Conservation (phyloP, 2,797 vertebrate genomes). For the Okamejei kenojei region DNA sequence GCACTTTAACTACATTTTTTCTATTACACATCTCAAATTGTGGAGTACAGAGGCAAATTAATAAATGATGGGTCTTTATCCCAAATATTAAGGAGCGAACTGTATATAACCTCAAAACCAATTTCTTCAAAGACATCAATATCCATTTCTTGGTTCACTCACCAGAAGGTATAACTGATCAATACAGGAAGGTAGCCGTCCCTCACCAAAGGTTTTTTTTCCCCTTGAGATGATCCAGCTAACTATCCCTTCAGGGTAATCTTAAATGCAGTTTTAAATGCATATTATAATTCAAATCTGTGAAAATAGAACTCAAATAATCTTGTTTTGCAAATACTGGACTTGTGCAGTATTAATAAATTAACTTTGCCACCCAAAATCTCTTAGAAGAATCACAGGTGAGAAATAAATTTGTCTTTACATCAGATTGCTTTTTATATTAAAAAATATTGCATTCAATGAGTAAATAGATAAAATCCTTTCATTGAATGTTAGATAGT, state of each 20-base stretch:
- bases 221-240: not conserved
- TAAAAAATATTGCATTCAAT: not conserved
- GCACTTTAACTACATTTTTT: too few species aligned
- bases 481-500: not conserved
- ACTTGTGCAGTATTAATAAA: not conserved
- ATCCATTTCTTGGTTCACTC: constrained; percentile 2
- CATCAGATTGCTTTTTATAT: not conserved
- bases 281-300: not conserved
- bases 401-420: not conserved
- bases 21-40: too few species aligned
- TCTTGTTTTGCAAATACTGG: not conserved
- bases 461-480: not conserved
- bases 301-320: not conserved
- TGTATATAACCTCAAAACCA: not conserved
- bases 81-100: too few species aligned
- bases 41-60: too few species aligned
- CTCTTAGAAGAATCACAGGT: not conserved
- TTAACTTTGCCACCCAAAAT: not conserved
- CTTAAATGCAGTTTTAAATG: not conserved
- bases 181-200: not conserved
- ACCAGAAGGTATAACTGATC: not conserved
- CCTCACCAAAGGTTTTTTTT: not conserved
- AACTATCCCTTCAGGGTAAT: not conserved
- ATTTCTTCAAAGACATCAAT: constrained; percentile 1
- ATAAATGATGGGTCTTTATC: too few species aligned